These are phyloP conservation scores for Tetragonula carbonaria DNA, from an alignment of 2,888 invertebrate species.

Conservation along the genomic window DNA sequence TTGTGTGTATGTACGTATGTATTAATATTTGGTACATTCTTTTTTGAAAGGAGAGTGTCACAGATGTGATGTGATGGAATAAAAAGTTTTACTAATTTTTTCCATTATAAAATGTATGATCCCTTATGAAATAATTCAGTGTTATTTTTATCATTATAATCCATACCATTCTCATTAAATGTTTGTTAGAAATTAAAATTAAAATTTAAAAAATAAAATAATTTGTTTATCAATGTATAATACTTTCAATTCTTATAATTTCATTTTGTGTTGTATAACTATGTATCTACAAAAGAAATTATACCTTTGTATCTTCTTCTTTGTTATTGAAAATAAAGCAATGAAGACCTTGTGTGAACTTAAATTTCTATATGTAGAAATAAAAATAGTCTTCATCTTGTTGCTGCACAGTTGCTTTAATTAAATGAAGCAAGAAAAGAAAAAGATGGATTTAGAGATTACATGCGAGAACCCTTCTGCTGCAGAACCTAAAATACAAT, in stretches of 20 bases:
- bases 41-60: conserved; percentile 39
- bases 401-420: conserved; percentile 73
- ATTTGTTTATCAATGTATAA: conserved; percentile 35
- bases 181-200: conserved; percentile 10
- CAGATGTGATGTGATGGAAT: conserved; percentile 32
- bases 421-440: conserved; percentile 73
- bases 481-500: conserved; percentile 88
- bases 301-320: conserved; percentile 55
- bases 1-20: conserved; percentile 21
- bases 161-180: conserved; percentile 31
- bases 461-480: conserved; percentile 97
- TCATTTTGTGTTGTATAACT: conserved; percentile 62
- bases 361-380: conserved; percentile 68
- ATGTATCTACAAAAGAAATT: conserved; percentile 52
- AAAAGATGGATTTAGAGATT: conserved; percentile 83
- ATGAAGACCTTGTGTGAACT: conserved; percentile 53
- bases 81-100: conserved; percentile 50
- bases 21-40: conserved; percentile 33
- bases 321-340: conserved; percentile 50
- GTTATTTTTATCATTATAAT: conserved; percentile 47
- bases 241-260: conserved; percentile 67
- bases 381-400: conserved; percentile 78
- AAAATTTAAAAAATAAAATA: conserved; percentile 11
- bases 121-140: conserved; percentile 50
- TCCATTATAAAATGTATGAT: conserved; percentile 54